Evolutionary conservation across 2,113 vertebrate species (phyloP).

Genomic region (Xenopus borealis): DNA sequence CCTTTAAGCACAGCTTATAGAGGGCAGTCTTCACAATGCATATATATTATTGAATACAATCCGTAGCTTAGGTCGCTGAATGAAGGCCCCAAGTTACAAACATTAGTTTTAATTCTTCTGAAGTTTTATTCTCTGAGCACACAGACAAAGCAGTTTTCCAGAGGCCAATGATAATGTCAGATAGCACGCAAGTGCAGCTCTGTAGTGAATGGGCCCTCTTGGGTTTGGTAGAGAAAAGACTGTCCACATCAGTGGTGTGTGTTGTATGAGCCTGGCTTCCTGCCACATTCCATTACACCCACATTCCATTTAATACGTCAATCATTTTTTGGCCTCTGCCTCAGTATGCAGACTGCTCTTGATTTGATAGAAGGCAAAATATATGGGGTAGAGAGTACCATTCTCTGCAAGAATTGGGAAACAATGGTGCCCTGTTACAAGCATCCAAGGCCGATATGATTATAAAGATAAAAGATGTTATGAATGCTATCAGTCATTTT

Average conservation of each 20-base stretch:
- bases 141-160: slow-evolving; percentile 10
- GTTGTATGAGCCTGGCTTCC: slow-evolving; percentile 54
- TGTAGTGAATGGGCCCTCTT: slow-evolving; percentile 15
- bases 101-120: slow-evolving; percentile 13
- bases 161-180: slow-evolving; percentile 44
- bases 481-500: slow-evolving; percentile 34
- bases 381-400: slow-evolving; percentile 13
- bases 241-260: slow-evolving; percentile 33
- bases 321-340: slow-evolving; percentile 56
- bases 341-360: slow-evolving; percentile 45
- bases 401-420: slow-evolving; percentile 28
- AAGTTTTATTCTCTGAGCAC: slow-evolving; percentile 12
- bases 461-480: slow-evolving; percentile 34
- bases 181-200: slow-evolving; percentile 40
- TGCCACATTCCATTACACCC: slow-evolving; percentile 64
- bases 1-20: no score
- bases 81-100: background rate
- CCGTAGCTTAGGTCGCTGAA: slow-evolving; percentile 18
- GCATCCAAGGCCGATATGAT: slow-evolving; percentile 26
- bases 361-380: slow-evolving; percentile 52
- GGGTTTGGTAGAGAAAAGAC: slow-evolving; percentile 13
- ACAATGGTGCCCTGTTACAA: slow-evolving; percentile 34
- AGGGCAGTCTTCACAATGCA: no score
- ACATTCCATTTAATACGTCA: slow-evolving; percentile 57
- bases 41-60: slow-evolving; percentile 2